Percentiles rank a stretch among this genome's conserved stretches.
Conservation (phyloP, 2,113 vertebrate genomes). For the Delphinapterus leucas region DNA sequence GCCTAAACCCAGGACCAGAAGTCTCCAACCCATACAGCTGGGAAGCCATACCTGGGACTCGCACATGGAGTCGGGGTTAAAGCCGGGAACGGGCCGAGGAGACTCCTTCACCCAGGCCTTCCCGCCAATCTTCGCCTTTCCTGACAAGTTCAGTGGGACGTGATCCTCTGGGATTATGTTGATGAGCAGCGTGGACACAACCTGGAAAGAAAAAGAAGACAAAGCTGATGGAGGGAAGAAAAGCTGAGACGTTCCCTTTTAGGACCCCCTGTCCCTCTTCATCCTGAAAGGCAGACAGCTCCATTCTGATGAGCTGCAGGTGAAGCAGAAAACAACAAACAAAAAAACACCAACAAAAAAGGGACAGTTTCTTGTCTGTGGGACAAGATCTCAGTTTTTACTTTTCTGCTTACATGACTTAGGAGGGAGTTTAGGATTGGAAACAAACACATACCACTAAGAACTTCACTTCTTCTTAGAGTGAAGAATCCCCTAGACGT, state of each 20-base stretch:
- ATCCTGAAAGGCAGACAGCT: background rate
- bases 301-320: background rate
- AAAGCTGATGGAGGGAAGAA: background rate
- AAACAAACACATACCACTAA: background rate
- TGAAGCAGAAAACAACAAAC: background rate
- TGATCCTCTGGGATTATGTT: conserved; percentile 92
- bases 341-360: background rate
- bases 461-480: background rate
- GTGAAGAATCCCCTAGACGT: background rate
- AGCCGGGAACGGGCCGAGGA: conserved; percentile 77
- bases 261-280: background rate
- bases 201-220: conserved; percentile 78
- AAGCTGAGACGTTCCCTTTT: background rate
- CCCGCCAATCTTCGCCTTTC: conserved; percentile 92
- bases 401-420: background rate
- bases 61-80: conserved; percentile 90
- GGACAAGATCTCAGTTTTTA: background rate
- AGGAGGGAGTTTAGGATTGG: background rate
- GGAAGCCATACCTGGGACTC: conserved; percentile 92
- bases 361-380: background rate
- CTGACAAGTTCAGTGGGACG: conserved; percentile 88
- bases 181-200: conserved; percentile 94
- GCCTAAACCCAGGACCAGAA: background rate
- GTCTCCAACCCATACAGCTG: background rate
- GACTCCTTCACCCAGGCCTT: conserved; percentile 91